phyloP scores from a whole-genome alignment of 1,140 invertebrate species.

The Conus betulinus region DNA sequence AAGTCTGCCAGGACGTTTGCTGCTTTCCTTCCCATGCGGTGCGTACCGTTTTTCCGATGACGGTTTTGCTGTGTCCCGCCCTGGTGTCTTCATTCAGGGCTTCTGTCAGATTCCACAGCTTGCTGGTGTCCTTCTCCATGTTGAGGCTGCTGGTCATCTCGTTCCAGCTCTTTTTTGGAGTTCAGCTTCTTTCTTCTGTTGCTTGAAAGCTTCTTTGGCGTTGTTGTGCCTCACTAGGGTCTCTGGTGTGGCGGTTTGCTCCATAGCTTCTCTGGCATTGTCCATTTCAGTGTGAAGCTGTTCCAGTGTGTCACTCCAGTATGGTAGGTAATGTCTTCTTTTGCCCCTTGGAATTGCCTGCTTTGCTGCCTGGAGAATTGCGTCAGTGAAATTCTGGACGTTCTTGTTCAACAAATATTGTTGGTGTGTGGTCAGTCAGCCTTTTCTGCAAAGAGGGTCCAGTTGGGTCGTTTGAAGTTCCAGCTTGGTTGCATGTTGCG shows the following conservation, averaged over 20 bases:
- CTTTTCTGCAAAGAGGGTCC: neutral
- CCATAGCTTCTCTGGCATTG: neutral
- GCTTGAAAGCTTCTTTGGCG: neutral
- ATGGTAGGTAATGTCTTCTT: neutral
- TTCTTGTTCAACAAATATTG: neutral
- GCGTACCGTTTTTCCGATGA: neutral
- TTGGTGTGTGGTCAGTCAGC: neutral
- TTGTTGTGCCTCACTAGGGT: neutral
- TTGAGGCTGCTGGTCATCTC: slow-evolving; percentile 23
- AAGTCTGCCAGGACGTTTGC: neutral
- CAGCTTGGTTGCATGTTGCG: neutral
- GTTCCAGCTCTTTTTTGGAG: neutral
- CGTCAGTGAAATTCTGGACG: neutral
- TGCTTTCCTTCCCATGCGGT: neutral
- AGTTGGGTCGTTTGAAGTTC: neutral
- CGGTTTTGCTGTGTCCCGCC: neutral
- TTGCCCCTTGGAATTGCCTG: neutral
- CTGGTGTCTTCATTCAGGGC: neutral
- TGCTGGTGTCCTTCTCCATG: slow-evolving; percentile 19
- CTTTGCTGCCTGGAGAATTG: neutral
- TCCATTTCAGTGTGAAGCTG: neutral
- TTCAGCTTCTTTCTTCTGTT: neutral
- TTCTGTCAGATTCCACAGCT: neutral
- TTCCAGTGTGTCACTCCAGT: neutral
- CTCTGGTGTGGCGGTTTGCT: neutral